Base-by-base conservation (phyloP, 2,113 vertebrate species). In the Oncorhynchus clarkii region DNA sequence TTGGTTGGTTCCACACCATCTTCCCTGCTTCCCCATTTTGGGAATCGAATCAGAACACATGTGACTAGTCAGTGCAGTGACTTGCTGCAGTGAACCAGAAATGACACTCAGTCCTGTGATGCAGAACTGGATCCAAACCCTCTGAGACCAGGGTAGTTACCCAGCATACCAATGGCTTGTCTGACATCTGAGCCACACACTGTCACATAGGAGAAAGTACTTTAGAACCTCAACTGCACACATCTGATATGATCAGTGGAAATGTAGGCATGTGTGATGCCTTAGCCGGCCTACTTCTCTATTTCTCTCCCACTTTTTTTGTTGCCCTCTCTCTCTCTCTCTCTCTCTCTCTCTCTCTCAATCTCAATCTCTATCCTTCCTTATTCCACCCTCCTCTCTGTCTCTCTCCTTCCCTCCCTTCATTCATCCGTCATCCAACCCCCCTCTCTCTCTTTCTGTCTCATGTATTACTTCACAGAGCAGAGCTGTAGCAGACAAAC, bases 101-200 rank as follows among this genome's bases (percentile, higher is more conserved):
- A 70, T 67, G 65, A 22, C 68, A 49, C 68, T 70, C 34, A 24
- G 24, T 24, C 39, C 68, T 70, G 68, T 70, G 68, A 70, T 70
- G 68, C 68, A 49, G 68, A 70, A 70, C 68, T 7, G 31, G 16
- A n/a, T n/a, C 39, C n/a, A 49, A 45, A 39, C n/a, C 68, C 45
- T 45, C 45, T 22, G n/a, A 70, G n/a, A 70, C 45, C 22, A 70
- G n/a, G 12, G 64, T 13, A 26, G n/a, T 66, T 27, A 26, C 64
- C 64, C 26, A 3, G 64, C 64, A 66, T 16, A 29, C 24, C 64
- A 29, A 16, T 29, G 13, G 64, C 3, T 27, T 29, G 20, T 70
- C 34, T 26, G 68, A 70, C 68, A 22, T 14, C 45, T 49, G 34
- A 48, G 68, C 39, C 20, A 13, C 39, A 7, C 26, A 9, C 11